Evolutionary conservation across 2,113 vertebrate species (phyloP).

Genomic region (Istiophorus platypterus): DNA sequence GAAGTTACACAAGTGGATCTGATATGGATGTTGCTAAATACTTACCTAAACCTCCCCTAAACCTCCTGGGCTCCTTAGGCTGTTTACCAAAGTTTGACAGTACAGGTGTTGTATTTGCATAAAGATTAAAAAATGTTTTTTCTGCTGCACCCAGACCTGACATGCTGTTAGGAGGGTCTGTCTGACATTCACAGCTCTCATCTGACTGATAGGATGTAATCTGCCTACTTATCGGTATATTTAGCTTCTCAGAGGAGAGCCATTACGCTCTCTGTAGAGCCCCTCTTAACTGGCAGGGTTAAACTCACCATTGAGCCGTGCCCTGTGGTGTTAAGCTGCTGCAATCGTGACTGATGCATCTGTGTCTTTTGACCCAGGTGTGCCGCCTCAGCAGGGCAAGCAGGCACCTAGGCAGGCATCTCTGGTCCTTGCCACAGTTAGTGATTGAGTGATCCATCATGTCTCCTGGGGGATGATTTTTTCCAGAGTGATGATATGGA

Average conservation of each 20-base stretch:
- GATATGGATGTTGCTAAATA: neutral
- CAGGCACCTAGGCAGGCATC: conserved; percentile 21
- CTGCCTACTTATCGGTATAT: conserved; percentile 50
- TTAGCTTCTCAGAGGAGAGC: conserved; percentile 58
- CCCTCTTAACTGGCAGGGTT: conserved; percentile 47
- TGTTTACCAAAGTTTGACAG: neutral
- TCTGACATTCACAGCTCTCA: conserved; percentile 36
- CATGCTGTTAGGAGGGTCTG: conserved; percentile 9
- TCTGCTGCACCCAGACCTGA: neutral
- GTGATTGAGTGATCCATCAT: conserved; percentile 57
- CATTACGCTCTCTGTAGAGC: conserved; percentile 45
- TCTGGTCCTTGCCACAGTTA: conserved; percentile 44
- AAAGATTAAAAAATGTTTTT: conserved; percentile 5
- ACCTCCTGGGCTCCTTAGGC: neutral
- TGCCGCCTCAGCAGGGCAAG: conserved; percentile 34
- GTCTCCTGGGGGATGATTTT: conserved; percentile 36
- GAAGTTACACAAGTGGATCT: neutral
- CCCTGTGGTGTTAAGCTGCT: conserved; percentile 61
- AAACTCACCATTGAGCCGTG: conserved; percentile 54
- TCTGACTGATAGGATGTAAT: conserved; percentile 54
- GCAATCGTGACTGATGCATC: conserved; percentile 63
- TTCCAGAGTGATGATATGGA: conserved; percentile 53
- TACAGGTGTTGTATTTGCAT: conserved; percentile 16
- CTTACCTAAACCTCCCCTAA: neutral
- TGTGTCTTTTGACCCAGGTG: conserved; percentile 68